Conservation (phyloP, 2,888 invertebrate species). For the Agrotis puta region DNA sequence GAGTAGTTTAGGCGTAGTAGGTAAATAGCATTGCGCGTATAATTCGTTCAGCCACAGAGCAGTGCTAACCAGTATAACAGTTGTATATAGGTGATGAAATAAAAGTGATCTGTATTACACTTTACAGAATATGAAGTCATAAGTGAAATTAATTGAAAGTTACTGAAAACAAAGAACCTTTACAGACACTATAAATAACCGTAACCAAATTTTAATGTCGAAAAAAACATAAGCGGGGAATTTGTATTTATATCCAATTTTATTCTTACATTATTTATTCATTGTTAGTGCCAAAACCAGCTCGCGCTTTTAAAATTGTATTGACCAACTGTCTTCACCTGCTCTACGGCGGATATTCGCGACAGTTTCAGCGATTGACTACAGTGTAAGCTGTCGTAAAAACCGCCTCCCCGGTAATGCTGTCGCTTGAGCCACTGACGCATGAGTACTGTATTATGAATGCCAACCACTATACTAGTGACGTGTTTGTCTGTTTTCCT, state of each 20-base stretch:
- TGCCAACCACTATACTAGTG: neutral
- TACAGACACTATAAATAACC: too few relatives aligned
- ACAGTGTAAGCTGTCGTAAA: conserved; percentile 67
- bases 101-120: neutral
- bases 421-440: conserved; percentile 29
- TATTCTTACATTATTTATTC: too few relatives aligned
- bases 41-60: conserved; percentile 63
- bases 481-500: too few relatives aligned
- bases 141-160: neutral
- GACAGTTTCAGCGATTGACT: conserved; percentile 40
- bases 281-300: too few relatives aligned
- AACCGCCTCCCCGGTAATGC: conserved; percentile 60
- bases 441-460: neutral
- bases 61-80: conserved; percentile 12
- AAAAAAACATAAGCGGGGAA: too few relatives aligned
- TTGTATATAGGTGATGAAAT: neutral
- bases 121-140: too few relatives aligned
- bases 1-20: conserved; percentile 83
- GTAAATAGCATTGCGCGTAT: conserved; percentile 79
- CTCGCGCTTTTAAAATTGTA: too few relatives aligned
- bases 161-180: neutral
- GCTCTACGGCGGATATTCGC: conserved; percentile 1
- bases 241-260: too few relatives aligned
- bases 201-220: too few relatives aligned
- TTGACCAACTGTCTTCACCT: neutral